Evolutionary conservation across 2,888 invertebrate genomes (phyloP), one percentile per base, ranked within the genome.

Genomic region (Hedychridium roseum): DNA sequence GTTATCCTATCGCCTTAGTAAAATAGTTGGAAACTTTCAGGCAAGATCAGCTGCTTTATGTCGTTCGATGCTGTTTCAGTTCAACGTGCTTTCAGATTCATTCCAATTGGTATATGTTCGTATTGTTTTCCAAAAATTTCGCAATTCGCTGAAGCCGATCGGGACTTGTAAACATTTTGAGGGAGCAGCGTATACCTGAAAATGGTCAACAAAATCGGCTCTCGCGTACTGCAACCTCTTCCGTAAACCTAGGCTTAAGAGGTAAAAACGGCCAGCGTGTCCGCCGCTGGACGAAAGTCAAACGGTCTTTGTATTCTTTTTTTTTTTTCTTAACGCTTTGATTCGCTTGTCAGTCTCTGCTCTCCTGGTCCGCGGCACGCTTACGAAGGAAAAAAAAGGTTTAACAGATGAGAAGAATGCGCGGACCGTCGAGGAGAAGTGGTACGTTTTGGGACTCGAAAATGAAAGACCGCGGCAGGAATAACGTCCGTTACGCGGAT

Each of bases 321-420:
- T n/a, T n/a, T n/a, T n/a, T n/a, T n/a, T n/a, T n/a, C 52, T 63
- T 60, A 69, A 74, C 70, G 71, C 68, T 74, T 73, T 72, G 73
- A 76, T 75, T 75, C 64, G 63, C 71, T 57, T 69, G 60, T 78
- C 78, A 77, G 76, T 78, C 78, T 76, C 72, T 76, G 71, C 75
- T 76, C 76, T 77, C 74, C 73, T 71, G 67, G 72, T 71, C 70
- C 72, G 61, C 62, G 68, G 63, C 66, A 50, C 53, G 51, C 53
- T 61, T 48, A 16, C 45, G 54, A 51, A 54, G 37, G 37, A 12
- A 31, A 21, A 27, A 11, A 23, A 40, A 36, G 31, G 31, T 31
- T 14, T 35, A 21, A 35, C 5, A 39, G 35, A 35, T n/a, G n/a
- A 49, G 3, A 26, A 48, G 50, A 43, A 7, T 43, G 48, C 42